Percentiles rank a stretch among this genome's conserved stretches.
These are phyloP conservation scores for Scolopax rusticola DNA, from an alignment of 2,797 vertebrate genomes.

Conservation along the genomic window DNA sequence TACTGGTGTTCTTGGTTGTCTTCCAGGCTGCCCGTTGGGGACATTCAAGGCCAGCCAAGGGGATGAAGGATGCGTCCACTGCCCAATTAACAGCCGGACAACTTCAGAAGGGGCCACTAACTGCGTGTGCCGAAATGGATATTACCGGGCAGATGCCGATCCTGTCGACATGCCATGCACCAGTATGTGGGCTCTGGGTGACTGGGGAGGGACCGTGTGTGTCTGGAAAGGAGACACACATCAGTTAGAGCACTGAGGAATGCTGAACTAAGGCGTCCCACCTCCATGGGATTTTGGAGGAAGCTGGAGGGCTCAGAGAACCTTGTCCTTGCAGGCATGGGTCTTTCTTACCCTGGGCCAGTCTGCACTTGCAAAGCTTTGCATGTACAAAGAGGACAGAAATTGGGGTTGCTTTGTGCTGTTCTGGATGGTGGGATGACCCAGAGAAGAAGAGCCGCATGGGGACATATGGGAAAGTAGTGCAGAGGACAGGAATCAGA, in stretches of 20 bases:
- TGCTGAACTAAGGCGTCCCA: not conserved
- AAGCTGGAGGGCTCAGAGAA: not conserved
- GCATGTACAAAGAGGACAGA: not conserved
- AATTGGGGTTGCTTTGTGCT: not conserved
- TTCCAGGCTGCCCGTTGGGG: slow-evolving; percentile 88
- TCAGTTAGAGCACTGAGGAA: fast-evolving
- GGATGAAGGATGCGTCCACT: slow-evolving; percentile 89
- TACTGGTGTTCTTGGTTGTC: not conserved
- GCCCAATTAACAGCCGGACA: slow-evolving; percentile 94
- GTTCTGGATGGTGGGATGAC: not conserved
- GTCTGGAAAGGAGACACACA: fast-evolving
- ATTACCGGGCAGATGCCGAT: slow-evolving; percentile 91
- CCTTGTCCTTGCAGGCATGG: not conserved
- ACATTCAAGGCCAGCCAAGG: slow-evolving; percentile 95
- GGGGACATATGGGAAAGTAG: not conserved
- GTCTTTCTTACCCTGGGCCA: not conserved
- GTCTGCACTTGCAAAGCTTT: not conserved
- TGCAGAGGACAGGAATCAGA: not conserved
- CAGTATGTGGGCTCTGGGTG: slow-evolving; percentile 81
- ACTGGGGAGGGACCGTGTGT: fast-evolving
- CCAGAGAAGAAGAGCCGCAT: fast-evolving
- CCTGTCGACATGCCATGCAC: slow-evolving; percentile 94
- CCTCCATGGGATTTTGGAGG: not conserved
- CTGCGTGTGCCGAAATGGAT: slow-evolving; percentile 90
- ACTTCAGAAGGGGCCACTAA: slow-evolving; percentile 90